Evolutionary conservation across 2,888 invertebrate species (phyloP), one percentile per base, ranked within the genome.

Genomic region (Cataglyphis livida): DNA sequence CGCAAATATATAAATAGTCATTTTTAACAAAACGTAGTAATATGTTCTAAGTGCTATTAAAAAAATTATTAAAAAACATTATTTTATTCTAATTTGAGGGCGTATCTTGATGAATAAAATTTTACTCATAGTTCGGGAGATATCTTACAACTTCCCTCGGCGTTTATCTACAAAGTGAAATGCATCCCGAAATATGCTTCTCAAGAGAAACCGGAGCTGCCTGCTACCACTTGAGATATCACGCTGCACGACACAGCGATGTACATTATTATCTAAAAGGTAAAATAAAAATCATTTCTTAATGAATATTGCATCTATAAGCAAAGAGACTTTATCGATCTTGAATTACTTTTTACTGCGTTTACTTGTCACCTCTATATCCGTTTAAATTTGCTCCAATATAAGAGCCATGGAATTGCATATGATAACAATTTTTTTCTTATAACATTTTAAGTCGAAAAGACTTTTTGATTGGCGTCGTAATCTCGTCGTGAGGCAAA

Each of bases 191-290:
- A 85, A 88, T 86, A 87, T 51, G 54, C 62, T 54, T 68, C 79
- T 84, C 70, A 71, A 89, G 83, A 68, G 76, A 85, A 84, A 71
- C 61, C 64, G 28, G 88, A 61, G 84, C 81, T 82, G 79, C 41
- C 82, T 66, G 18, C 28, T 68, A 81, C 81, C 78, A 85, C 85
- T 87, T 73, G 82, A 89, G 64, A n/a, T 66, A 79, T 59, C 70
- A 7, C 28, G 59, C 71, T 59, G 21, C 18, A 12, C 48, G 59
- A 44, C 18, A 70, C 70, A 41, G 32, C 78, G 61, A 82, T 75
- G 48, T 61, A 32, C 32, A 32, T 6, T 32, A 48, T 68, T 61
- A 79, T 79, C 79, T 82, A 48, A 21, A 48, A 21, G n/a, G 38
- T 35, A 59, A 21, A 32, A 32, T 18, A 28, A 32, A 21, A 21